Conservation (phyloP, 2,113 vertebrate genomes). For the Cyanoramphus novaezelandiae region DNA sequence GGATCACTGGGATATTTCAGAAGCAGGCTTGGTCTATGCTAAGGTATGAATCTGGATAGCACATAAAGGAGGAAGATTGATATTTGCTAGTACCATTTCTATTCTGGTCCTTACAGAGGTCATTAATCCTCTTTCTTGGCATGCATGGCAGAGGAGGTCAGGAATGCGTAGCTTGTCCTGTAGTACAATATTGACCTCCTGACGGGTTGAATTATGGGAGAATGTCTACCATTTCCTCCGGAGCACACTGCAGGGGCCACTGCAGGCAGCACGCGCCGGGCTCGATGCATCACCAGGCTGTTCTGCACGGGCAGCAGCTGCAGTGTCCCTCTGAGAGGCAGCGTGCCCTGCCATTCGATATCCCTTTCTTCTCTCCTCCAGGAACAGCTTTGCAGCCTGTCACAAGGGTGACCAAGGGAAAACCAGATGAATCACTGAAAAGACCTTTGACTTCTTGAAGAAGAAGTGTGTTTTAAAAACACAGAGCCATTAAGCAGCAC, state of each 20-base stretch:
- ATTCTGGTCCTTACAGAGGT: background rate
- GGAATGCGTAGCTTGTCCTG: background rate
- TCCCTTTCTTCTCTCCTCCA: background rate
- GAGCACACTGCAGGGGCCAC: background rate
- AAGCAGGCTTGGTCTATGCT: background rate
- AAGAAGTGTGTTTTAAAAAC: background rate
- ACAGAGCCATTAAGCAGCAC: background rate
- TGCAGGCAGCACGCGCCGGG: accelerated
- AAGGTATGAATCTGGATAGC: background rate
- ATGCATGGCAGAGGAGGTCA: background rate
- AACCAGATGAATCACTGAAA: background rate
- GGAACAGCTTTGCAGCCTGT: background rate
- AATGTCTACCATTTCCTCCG: background rate
- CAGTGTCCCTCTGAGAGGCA: background rate
- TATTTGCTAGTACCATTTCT: background rate
- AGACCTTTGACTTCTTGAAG: background rate
- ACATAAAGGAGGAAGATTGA: background rate
- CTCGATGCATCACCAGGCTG: background rate
- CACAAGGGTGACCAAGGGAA: background rate
- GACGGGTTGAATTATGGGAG: background rate
- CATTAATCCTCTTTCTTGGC: background rate
- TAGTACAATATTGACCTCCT: background rate
- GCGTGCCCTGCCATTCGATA: background rate
- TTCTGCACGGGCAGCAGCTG: background rate
- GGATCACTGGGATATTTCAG: background rate